These are phyloP conservation scores for Tachysurus vachellii DNA, from an alignment of 2,113 vertebrate genomes.

Conservation along the genomic window DNA sequence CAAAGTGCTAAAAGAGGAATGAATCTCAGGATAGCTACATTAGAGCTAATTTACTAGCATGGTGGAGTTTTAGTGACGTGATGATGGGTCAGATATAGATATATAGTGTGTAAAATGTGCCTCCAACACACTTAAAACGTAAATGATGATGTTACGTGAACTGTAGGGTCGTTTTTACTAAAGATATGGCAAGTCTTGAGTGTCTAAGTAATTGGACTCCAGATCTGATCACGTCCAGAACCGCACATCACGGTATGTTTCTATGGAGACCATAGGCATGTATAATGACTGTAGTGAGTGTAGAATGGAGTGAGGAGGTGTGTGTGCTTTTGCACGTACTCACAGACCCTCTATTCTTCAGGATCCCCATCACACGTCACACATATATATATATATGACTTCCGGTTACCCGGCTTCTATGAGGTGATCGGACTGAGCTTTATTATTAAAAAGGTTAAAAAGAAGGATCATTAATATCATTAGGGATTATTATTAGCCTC, in stretches of 20 bases:
- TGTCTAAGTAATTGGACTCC: no score
- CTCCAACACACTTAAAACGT: neutral
- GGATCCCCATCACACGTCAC: neutral
- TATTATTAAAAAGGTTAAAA: neutral
- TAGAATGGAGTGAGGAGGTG: neutral
- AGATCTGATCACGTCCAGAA: neutral
- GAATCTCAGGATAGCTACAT: no score
- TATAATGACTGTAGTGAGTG: no score
- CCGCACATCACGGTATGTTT: neutral
- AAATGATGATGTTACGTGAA: neutral
- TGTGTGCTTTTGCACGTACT: constrained; percentile 20
- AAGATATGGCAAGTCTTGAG: no score
- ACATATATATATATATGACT: neutral
- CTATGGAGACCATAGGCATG: neutral
- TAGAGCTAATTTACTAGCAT: neutral
- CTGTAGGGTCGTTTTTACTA: neutral
- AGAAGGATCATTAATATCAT: neutral
- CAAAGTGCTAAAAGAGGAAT: neutral
- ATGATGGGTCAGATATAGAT: neutral
- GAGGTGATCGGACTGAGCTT: neutral
- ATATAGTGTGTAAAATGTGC: neutral
- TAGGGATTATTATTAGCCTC: no score
- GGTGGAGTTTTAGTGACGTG: neutral
- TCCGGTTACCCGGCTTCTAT: neutral
- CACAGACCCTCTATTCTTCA: neutral